Base-by-base conservation (phyloP, 2,888 invertebrate genomes). In the Eugnorisma glareosa region DNA sequence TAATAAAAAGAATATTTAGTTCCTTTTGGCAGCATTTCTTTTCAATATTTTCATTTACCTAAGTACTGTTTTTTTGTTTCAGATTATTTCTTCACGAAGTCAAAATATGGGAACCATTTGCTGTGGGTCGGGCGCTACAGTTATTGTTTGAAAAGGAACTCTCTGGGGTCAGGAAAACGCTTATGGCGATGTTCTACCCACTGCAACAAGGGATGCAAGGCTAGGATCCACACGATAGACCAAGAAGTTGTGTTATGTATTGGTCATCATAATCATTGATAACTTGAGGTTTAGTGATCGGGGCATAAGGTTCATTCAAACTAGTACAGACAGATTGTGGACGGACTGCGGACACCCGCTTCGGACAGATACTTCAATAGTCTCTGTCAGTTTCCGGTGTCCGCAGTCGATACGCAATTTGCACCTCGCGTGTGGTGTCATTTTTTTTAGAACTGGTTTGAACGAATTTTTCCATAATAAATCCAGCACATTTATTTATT, bases 151-250 rank as follows among this genome's bases (percentile, higher is more conserved):
- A 77, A 77, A 18, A 77, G 64, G 13, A 79, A 72, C 15, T 77
- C 77, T 0, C 31, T 54, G 4, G 80, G 80, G 24, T 64, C 80
- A 11, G n/a, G 72, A 0, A 86, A 81, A 78, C 81, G 57, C 0
- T 24, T 59, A 0, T 90, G 90, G 90, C 68, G 75, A 5, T 90
- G 90, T 72, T 88, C 90, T 8, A 87, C 89, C 0, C 85, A 89
- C 18, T 76, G 84, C 35, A 66, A 48, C 21, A 88, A 77, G 51
- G 75, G 79, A 21, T 91, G 91, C 63, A 81, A 79, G 0, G 90
- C 90, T 0, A 67, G 76, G 21, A 66, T 91, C 4, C 67, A 66
- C 24, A 83, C 80, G 0, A 18, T 80, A 43, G 70, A 77, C 1
- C 15, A 54, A 31, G 18, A 76, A 43, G 54, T 83, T 24, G 63